These are phyloP conservation scores for Manis pentadactyla DNA, from an alignment of 2,797 vertebrate species.

Conservation along the genomic window DNA sequence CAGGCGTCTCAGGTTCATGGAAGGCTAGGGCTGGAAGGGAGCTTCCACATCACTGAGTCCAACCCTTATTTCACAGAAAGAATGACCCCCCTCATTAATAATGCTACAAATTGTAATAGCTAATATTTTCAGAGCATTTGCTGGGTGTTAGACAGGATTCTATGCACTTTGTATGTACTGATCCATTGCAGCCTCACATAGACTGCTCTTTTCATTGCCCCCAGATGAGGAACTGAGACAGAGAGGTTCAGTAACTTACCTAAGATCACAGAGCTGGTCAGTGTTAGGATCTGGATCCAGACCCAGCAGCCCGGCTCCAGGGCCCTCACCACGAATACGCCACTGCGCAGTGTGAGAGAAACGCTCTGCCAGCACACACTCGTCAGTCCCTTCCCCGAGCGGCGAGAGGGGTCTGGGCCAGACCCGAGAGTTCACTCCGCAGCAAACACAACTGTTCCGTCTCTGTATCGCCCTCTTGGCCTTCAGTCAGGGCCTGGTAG, in stretches of 20 bases:
- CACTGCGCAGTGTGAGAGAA: background rate
- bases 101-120: background rate
- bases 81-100: background rate
- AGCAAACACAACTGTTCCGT: background rate
- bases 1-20: too few relatives aligned
- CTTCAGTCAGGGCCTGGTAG: background rate
- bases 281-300: background rate
- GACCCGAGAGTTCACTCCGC: fast-evolving
- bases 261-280: background rate
- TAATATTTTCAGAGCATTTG: fast-evolving
- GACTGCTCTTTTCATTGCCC: background rate
- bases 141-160: background rate
- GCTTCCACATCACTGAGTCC: background rate
- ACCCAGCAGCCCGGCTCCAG: background rate
- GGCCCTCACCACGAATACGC: fast-evolving
- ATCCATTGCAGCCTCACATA: fast-evolving
- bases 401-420: background rate
- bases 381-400: background rate
- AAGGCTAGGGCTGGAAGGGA: background rate
- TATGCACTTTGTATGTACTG: fast-evolving
- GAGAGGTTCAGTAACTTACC: background rate
- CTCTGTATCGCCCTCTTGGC: background rate
- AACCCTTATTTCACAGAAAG: background rate
- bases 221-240: background rate
- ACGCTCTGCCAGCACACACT: fast-evolving